A percentile compares a stretch with the other conserved stretches of the same genome.
Conservation (phyloP, 2,797 vertebrate species). For the Falco biarmicus region DNA sequence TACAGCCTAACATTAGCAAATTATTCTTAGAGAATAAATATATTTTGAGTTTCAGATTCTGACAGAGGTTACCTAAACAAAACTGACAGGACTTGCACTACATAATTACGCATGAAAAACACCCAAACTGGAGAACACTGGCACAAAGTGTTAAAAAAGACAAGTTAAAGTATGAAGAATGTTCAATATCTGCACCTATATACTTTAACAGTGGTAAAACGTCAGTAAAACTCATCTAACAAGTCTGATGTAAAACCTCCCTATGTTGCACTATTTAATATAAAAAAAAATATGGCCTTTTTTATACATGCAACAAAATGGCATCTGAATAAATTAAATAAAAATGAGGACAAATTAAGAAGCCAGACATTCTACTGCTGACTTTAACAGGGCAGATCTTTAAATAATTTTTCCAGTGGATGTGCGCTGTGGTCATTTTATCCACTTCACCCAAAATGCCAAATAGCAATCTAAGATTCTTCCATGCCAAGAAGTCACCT, state of each 20-base stretch:
- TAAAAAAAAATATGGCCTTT: background rate
- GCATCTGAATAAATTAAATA: background rate
- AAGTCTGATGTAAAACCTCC: background rate
- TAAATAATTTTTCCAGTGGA: background rate
- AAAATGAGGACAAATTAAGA: background rate
- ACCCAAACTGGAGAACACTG: background rate
- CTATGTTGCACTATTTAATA: background rate
- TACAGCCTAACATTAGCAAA: background rate
- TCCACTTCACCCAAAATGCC: background rate
- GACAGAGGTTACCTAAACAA: background rate
- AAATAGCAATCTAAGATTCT: background rate
- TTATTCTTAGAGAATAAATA: background rate
- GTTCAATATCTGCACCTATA: background rate
- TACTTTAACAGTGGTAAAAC: background rate
- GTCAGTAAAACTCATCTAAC: background rate
- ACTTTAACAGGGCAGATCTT: background rate
- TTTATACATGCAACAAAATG: background rate
- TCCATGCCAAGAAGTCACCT: background rate
- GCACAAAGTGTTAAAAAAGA: background rate
- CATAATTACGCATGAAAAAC: background rate
- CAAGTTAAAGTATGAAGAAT: background rate
- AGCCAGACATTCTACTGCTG: background rate
- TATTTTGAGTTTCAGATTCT: background rate
- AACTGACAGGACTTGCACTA: background rate
- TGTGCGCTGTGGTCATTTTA: background rate